Conservation (phyloP, 2,797 vertebrate genomes). For the Macropus fuliginosus region DNA sequence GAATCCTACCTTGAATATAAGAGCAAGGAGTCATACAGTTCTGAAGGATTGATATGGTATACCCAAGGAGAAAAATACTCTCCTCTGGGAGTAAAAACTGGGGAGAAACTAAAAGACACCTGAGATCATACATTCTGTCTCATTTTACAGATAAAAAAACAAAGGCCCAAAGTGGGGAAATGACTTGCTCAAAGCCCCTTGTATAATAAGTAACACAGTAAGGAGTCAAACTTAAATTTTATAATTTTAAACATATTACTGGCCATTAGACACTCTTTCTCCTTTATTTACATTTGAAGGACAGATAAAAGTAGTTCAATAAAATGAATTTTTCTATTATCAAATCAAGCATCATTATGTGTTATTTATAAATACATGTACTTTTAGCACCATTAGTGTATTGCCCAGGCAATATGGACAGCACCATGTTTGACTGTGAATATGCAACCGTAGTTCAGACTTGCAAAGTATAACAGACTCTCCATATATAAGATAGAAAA, state of each 20-base stretch:
- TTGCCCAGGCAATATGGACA: no score
- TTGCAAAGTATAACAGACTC: no score
- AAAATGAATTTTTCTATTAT: not conserved
- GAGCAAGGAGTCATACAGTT: no score
- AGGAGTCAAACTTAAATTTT: not conserved
- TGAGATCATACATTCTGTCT: not conserved
- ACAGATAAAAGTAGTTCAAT: not conserved
- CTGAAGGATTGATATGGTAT: no score
- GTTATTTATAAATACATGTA: not conserved
- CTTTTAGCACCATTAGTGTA: not conserved
- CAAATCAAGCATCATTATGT: not conserved
- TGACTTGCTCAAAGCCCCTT: not conserved
- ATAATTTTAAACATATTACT: not conserved
- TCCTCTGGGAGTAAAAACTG: no score
- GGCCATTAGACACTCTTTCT: not conserved
- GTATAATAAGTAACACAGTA: not conserved
- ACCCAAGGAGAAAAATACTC: no score
- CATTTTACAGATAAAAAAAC: not conserved
- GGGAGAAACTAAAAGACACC: not conserved
- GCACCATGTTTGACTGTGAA: no score
- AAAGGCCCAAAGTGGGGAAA: not conserved
- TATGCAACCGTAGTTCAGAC: no score
- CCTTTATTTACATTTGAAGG: not conserved
- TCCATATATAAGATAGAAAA: no score
- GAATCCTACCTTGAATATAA: no score